These are phyloP conservation scores for Cheiracanthium punctorium DNA, from an alignment of 2,888 invertebrate genomes.

Conservation along the genomic window DNA sequence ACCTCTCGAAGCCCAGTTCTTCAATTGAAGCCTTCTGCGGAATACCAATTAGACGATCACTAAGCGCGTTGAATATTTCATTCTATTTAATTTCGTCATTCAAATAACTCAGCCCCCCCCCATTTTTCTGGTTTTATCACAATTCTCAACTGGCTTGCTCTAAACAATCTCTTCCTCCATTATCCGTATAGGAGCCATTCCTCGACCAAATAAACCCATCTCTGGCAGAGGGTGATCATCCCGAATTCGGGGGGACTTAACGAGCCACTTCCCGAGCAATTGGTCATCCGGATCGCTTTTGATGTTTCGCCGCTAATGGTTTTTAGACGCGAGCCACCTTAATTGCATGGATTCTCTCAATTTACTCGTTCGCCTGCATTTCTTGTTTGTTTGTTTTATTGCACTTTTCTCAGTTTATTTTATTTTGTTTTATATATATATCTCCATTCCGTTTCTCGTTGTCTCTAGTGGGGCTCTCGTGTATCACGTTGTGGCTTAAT, in stretches of 20 bases:
- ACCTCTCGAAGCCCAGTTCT: background rate
- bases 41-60: background rate
- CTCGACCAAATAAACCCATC: background rate
- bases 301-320: constrained; percentile 58
- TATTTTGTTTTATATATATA: background rate
- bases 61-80: background rate
- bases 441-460: constrained; percentile 2
- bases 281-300: constrained; percentile 44
- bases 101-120: background rate
- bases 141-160: background rate
- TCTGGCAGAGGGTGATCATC: background rate
- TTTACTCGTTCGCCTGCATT: constrained; percentile 27
- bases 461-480: background rate
- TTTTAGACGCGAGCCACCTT: constrained; percentile 57
- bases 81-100: background rate
- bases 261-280: constrained; percentile 53
- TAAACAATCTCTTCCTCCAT: background rate
- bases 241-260: constrained; percentile 14
- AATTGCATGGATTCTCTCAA: constrained; percentile 63
- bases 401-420: no score
- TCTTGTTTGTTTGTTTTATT: background rate
- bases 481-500: background rate
- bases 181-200: background rate
- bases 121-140: background rate
- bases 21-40: background rate